A percentile compares a stretch with the other conserved stretches of the same genome.
Evolutionary conservation across 2,888 invertebrate genomes (phyloP).

Genomic region (Creontiades dilutus): DNA sequence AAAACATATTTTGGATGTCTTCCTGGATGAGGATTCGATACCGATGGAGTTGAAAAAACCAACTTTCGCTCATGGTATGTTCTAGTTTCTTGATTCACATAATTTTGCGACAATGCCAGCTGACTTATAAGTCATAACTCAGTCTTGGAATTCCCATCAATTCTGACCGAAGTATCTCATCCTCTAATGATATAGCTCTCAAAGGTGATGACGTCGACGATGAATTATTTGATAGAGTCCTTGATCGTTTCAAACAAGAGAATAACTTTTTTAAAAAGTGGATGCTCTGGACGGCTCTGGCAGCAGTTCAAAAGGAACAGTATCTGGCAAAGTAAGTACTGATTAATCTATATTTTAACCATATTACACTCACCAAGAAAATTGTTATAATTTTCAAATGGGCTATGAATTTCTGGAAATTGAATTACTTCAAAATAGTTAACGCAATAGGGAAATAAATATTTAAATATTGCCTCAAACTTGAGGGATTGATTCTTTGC

Average conservation of each 20-base stretch:
- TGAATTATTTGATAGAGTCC: constrained; percentile 8
- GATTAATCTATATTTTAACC: too few species aligned
- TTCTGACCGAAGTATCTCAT: too few species aligned
- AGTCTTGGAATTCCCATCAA: too few species aligned
- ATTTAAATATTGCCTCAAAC: too few species aligned
- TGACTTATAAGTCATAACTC: too few species aligned
- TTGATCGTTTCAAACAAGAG: constrained; percentile 47
- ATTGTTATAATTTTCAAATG: too few species aligned
- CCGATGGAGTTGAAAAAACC: constrained; percentile 58
- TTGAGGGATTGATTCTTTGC: too few species aligned
- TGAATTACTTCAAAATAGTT: too few species aligned
- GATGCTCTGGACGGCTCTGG: constrained; percentile 63
- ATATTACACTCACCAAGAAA: too few species aligned
- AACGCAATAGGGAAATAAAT: too few species aligned
- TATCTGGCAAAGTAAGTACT: constrained; percentile 42
- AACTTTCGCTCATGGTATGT: constrained; percentile 46
- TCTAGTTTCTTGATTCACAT: not conserved
- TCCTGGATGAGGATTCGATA: constrained; percentile 52
- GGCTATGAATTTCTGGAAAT: too few species aligned
- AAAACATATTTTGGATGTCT: constrained; percentile 14
- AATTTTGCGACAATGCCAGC: not conserved
- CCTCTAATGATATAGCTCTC: not conserved
- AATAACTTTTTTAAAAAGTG: constrained; percentile 45
- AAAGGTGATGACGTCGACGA: constrained; percentile 46
- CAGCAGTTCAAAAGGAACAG: constrained; percentile 26